A percentile compares a stretch with the other conserved stretches of the same genome.
Conservation (phyloP, 2,113 vertebrate genomes). For the Mobula hypostoma region DNA sequence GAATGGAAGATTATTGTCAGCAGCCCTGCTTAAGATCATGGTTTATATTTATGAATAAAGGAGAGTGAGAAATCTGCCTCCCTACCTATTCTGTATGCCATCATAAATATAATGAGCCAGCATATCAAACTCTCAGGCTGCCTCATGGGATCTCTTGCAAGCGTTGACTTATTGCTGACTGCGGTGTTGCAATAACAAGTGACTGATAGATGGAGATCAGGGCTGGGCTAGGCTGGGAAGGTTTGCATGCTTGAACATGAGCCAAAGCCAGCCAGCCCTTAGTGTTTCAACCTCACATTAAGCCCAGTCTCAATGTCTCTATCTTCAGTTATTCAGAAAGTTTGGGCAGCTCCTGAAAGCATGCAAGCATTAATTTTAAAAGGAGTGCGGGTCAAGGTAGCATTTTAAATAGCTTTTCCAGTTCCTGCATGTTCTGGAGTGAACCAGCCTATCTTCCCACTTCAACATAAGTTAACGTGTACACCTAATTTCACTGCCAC, state of each 20-base stretch:
- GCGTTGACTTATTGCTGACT: not conserved
- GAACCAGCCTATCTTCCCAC: not conserved
- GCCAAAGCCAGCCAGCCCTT: not conserved
- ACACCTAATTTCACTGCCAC: not conserved
- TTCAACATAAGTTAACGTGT: not conserved
- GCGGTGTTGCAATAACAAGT: not conserved
- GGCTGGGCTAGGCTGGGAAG: not conserved
- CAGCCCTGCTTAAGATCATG: not conserved
- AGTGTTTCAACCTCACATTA: not conserved
- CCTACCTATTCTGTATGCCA: not conserved
- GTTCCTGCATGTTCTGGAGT: not conserved
- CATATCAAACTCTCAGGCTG: not conserved
- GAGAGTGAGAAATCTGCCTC: not conserved
- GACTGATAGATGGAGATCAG: not conserved
- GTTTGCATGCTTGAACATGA: not conserved
- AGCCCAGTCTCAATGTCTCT: not conserved
- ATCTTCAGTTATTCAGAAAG: not conserved
- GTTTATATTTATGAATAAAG: not conserved
- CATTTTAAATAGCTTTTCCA: not conserved
- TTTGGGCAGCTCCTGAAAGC: not conserved
- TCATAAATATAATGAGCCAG: not conserved
- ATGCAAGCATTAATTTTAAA: not conserved
- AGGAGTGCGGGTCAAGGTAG: not conserved
- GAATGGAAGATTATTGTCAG: not conserved
- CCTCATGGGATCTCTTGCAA: not conserved